Base-by-base conservation (phyloP, 2,113 vertebrate species). In the Xiphophorus couchianus region DNA sequence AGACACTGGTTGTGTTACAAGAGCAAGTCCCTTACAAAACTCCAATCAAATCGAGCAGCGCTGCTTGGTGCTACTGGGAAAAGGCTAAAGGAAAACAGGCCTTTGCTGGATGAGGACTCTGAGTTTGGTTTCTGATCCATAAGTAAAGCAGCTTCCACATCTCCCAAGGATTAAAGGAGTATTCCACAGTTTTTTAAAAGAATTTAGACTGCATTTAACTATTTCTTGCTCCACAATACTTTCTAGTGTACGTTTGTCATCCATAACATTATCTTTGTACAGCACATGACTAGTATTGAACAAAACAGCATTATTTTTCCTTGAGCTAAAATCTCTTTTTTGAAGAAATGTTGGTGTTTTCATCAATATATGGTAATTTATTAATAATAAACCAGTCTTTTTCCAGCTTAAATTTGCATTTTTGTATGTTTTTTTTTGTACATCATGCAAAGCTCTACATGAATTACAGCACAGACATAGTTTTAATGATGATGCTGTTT, bases 401-500 rank as follows among this genome's bases (percentile, higher is more conserved):
- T 17, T 69, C 4, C 4, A 64, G 29, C 7, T 15, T 10, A 64
- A n/a, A 2, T 42, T 60, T 29, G 42, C n/a, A 29, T 35, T 33
- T 51, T 29, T 62, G 48, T 71, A 71, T 39, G n/a, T 25, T 12
- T 68, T 12, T 68, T 25, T 35, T 65, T 35, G 19, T 8, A 9
- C 22, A 60, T 82, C 74, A 54, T 74, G 37, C 31, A 22, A 69
- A 71, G 69, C 14, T 30, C 69, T 71, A 64, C n/a, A 29, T 69
- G 39, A 33, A 48, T 63, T 71, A 31, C 62, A 71, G 65, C 8
- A 28, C 58, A 87, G 81, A 93, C 84, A 90, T 29, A 27, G 39
- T 37, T 81, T 66, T 87, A 90, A 91, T 92, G 85, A 88, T 88
- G 76, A 88, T 77, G 66, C 61, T 91, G 89, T 93, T 93, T 94